These are phyloP conservation scores for Hermetia illucens DNA, from an alignment of 1,140 invertebrate species.

Conservation along the genomic window DNA sequence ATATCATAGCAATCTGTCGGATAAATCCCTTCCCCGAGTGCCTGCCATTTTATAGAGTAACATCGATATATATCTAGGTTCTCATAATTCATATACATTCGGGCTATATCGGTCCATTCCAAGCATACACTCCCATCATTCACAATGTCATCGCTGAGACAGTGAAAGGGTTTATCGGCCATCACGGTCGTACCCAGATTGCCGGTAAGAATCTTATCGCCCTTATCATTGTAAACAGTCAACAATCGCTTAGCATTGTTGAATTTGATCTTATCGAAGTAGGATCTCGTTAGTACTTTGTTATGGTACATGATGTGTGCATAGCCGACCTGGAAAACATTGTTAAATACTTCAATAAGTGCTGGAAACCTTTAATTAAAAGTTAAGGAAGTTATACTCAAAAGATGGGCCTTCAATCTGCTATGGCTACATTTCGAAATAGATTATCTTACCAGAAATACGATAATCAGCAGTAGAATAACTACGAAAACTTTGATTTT, in stretches of 20 bases:
- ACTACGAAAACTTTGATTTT: slow-evolving; percentile 68
- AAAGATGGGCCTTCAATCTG: neutral
- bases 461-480: slow-evolving; percentile 62
- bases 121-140: slow-evolving; percentile 50
- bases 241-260: slow-evolving; percentile 63
- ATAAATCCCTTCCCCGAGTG: slow-evolving; percentile 41
- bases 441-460: slow-evolving; percentile 41
- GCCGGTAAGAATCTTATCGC: slow-evolving; percentile 54
- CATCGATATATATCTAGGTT: slow-evolving; percentile 47
- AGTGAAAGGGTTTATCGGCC: slow-evolving; percentile 48
- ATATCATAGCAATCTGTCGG: slow-evolving; percentile 76
- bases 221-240: slow-evolving; percentile 52
- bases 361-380: neutral
- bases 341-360: neutral
- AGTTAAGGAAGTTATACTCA: neutral
- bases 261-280: slow-evolving; percentile 72
- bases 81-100: slow-evolving; percentile 51
- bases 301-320: slow-evolving; percentile 71
- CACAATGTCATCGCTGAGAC: slow-evolving; percentile 44
- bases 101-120: slow-evolving; percentile 62
- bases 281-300: slow-evolving; percentile 62
- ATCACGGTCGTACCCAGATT: slow-evolving; percentile 44
- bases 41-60: slow-evolving; percentile 71
- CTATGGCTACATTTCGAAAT: neutral
- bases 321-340: slow-evolving; percentile 42